phyloP scores from a whole-genome alignment of 2,797 vertebrate species.

The Notolabrus celidotus region DNA sequence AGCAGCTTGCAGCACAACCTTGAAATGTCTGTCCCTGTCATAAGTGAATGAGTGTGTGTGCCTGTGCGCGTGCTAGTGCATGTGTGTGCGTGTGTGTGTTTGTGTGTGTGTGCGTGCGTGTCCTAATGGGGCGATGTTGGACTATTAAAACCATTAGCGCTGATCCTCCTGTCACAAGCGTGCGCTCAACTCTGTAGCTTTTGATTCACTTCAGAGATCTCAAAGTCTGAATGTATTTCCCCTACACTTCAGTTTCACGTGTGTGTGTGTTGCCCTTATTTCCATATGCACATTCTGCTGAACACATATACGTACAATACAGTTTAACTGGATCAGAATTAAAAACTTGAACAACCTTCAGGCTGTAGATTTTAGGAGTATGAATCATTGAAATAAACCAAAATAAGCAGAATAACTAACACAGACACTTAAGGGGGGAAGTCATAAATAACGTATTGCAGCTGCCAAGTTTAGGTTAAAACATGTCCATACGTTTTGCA shows the following conservation, averaged over 20 bases:
- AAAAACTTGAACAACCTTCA: too few species aligned
- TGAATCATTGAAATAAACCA: too few species aligned
- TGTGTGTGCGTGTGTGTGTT: conserved; percentile 20
- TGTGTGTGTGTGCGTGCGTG: conserved; percentile 11
- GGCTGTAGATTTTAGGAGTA: too few species aligned
- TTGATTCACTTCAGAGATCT: conserved; percentile 57
- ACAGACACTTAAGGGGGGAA: too few species aligned
- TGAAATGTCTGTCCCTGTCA: conserved; percentile 55
- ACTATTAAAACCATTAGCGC: conserved; percentile 77
- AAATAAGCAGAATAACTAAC: too few species aligned
- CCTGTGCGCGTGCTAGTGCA: conserved; percentile 20
- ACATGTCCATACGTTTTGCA: too few species aligned
- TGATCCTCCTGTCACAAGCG: conserved; percentile 40
- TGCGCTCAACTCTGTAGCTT: conserved; percentile 42
- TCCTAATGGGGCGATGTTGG: conserved; percentile 60
- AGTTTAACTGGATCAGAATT: too few species aligned
- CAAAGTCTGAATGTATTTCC: conserved; percentile 8
- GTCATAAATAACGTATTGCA: too few species aligned
- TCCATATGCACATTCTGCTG: conserved; percentile 24
- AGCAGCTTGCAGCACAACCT: conserved; percentile 56
- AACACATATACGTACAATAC: conserved; percentile 10
- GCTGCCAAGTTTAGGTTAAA: too few species aligned
- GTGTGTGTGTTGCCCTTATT: conserved; percentile 17
- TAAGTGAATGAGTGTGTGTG: conserved; percentile 23
- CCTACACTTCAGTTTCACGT: neutral